phyloP scores from a whole-genome alignment of 2,797 vertebrate genomes.

The Perodicticus potto region DNA sequence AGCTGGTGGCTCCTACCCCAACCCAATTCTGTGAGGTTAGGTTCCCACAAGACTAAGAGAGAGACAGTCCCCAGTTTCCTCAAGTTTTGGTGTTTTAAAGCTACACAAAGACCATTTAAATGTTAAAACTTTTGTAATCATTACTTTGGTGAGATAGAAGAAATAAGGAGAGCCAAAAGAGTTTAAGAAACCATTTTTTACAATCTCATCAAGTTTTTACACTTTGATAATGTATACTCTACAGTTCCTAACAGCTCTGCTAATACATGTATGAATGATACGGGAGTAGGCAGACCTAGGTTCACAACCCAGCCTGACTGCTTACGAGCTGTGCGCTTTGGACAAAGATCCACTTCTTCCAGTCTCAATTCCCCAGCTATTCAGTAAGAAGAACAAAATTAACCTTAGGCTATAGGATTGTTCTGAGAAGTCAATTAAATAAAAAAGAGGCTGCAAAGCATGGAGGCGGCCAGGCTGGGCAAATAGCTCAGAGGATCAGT shows the following conservation, averaged over 20 bases:
- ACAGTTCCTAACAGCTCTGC: background rate
- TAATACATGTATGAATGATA: background rate
- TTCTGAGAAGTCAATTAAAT: background rate
- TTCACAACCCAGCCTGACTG: background rate
- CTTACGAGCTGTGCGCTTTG: background rate
- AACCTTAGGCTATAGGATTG: too few species aligned
- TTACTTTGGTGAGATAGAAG: background rate
- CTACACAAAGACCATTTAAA: background rate
- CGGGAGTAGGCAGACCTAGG: background rate
- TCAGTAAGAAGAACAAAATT: background rate
- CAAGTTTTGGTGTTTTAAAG: background rate
- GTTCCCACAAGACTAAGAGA: background rate
- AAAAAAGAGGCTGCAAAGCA: background rate
- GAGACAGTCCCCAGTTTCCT: background rate
- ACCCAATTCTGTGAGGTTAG: background rate
- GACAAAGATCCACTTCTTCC: background rate
- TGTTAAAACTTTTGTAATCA: background rate
- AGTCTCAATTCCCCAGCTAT: background rate
- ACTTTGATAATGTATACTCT: background rate
- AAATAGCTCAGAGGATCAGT: background rate
- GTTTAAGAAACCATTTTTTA: background rate
- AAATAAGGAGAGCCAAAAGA: background rate
- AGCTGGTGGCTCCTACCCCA: background rate
- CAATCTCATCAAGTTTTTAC: background rate
- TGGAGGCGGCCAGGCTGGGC: background rate